Base-by-base conservation (phyloP, 1,140 invertebrate species). In the Drosophila pachea region DNA sequence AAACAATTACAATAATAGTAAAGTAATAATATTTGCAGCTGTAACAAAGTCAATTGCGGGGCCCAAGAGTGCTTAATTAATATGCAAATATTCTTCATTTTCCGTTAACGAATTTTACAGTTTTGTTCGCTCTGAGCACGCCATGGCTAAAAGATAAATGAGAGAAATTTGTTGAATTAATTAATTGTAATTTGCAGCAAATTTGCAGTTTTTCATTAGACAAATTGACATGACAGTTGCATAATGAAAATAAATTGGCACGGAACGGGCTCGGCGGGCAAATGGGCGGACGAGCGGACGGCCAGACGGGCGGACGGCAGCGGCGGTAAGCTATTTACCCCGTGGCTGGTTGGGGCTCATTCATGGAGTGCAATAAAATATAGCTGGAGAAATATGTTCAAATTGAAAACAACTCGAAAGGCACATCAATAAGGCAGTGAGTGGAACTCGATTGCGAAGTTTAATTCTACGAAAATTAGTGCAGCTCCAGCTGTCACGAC, bases 181-280 rank as follows among this genome's bases (percentile, higher is more conserved):
- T 68, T 68, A 68, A 68, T 64, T 63, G 36, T 31, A 64, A 68
- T 68, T 68, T 68, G 52, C 66, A 42, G 50, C 43, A 55, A 68
- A 63, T 55, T 68, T 55, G 31, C 60, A 64, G 60, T 56, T 68
- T 68, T 68, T 68, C 60, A 64, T 56, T 64, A 63, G 50, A 47
- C 42, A 52, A 61, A 68, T 49, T 45, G 50, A 68, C 65, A 68
- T 68, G 65, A 62, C 60, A 59, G 45, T 35, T 50, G 63, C 36
- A 16, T 63, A 68, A 68, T 64, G 66, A 50, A 64, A 50, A 56
- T 45, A 50, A 68, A 68, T 68, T 63, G 47, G 2, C 11, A 8
- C 11, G 29, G 31, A 14, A 12, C 32, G 11, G 35, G 4, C 1
- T n/a, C n/a, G n/a, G n/a, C n/a, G n/a, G n/a, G n/a, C 6, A 35